A percentile compares a stretch with the other conserved stretches of the same genome.
Evolutionary conservation across 2,797 vertebrate species (phyloP).

Genomic region (Manis crassicaudata): DNA sequence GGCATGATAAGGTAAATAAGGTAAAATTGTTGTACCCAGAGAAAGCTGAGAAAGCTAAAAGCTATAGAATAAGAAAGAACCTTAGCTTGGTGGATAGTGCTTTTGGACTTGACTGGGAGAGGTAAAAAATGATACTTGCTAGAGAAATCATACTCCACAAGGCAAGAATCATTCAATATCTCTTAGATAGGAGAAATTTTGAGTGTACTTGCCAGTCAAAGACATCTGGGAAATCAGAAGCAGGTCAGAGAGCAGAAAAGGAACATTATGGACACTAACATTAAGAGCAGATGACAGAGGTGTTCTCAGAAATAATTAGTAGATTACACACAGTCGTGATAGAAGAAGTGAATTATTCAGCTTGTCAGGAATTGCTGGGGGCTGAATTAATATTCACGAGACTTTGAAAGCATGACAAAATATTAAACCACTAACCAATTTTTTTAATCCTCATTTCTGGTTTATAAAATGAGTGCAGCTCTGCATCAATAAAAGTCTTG

Average conservation of each 20-base stretch:
- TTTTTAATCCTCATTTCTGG: background rate
- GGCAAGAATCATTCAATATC: background rate
- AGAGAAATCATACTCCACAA: background rate
- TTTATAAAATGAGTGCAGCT: background rate
- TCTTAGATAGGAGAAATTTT: slow-evolving; percentile 4
- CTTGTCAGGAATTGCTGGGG: background rate
- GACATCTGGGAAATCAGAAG: slow-evolving; percentile 41
- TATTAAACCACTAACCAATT: background rate
- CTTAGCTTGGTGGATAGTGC: background rate
- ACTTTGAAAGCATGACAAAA: background rate
- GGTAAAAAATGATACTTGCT: background rate
- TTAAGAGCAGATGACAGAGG: background rate
- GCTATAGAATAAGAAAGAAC: background rate
- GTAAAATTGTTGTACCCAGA: background rate
- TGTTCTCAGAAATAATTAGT: slow-evolving; percentile 41
- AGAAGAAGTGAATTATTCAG: background rate
- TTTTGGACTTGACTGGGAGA: background rate
- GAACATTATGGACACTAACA: background rate
- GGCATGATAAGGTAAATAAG: background rate
- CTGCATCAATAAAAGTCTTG: background rate
- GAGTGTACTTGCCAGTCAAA: background rate
- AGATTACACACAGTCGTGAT: background rate
- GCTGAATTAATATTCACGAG: background rate
- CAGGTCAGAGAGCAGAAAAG: background rate
- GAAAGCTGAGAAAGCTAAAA: background rate